phyloP scores from a whole-genome alignment of 2,113 vertebrate genomes.

The Antechinus stuartii region DNA sequence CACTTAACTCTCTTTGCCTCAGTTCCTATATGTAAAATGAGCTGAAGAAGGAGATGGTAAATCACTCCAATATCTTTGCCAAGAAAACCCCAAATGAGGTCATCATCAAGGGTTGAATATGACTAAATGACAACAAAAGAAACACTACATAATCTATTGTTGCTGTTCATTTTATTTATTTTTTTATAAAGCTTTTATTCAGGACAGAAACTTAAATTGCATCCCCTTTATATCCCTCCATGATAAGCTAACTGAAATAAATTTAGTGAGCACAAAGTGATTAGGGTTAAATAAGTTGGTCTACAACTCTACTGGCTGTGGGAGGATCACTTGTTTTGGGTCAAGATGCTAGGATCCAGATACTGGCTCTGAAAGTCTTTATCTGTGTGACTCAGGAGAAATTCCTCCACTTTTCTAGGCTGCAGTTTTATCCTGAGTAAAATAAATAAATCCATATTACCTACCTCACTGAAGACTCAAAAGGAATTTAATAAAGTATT shows the following conservation, averaged over 20 bases:
- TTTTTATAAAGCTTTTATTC: neutral
- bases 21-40: no score
- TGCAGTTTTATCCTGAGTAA: neutral
- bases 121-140: neutral
- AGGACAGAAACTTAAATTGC: neutral
- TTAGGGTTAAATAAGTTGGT: neutral
- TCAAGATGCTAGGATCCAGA: neutral
- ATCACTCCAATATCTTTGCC: no score
- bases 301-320: neutral
- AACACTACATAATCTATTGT: neutral
- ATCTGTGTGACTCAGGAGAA: neutral
- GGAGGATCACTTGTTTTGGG: neutral
- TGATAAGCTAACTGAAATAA: neutral
- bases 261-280: neutral
- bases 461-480: neutral
- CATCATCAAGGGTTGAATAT: no score
- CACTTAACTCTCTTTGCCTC: no score
- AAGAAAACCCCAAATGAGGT: no score
- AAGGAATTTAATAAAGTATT: neutral
- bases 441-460: neutral
- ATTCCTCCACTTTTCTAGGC: neutral
- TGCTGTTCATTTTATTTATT: neutral
- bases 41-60: no score
- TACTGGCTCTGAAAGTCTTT: neutral
- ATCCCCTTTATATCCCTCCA: neutral